These are phyloP conservation scores for Bostrychus sinensis DNA, from an alignment of 2,113 vertebrate genomes.

Conservation along the genomic window DNA sequence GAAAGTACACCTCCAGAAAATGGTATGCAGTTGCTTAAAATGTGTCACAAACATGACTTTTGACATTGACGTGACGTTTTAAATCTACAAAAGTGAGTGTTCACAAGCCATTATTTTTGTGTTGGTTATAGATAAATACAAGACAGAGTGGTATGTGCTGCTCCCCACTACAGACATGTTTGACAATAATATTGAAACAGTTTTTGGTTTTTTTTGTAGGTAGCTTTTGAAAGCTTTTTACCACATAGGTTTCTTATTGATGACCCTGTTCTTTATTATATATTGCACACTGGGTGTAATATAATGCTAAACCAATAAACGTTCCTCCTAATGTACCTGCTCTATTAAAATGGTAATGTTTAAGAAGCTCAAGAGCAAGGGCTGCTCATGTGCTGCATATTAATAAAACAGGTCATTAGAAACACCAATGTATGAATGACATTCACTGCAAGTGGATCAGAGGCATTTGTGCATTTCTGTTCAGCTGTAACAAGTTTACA, in stretches of 20 bases:
- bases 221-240: neutral
- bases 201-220: neutral
- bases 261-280: neutral
- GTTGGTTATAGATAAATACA: too few relatives aligned
- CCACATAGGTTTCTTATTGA: neutral
- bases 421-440: slow-evolving; percentile 3
- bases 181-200: neutral
- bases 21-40: slow-evolving; percentile 71
- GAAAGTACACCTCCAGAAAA: slow-evolving; percentile 69
- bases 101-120: too few relatives aligned
- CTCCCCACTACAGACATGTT: too few relatives aligned
- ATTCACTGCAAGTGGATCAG: neutral
- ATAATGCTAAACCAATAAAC: slow-evolving; percentile 4
- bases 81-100: too few relatives aligned
- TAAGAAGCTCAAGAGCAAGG: slow-evolving; percentile 10
- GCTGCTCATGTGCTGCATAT: slow-evolving; percentile 4
- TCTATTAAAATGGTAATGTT: slow-evolving; percentile 22
- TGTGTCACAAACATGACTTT: neutral
- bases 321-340: slow-evolving; percentile 19
- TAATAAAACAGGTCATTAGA: slow-evolving; percentile 12
- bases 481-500: neutral
- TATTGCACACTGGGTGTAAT: neutral
- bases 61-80: too few relatives aligned
- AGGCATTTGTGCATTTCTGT: neutral
- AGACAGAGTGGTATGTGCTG: too few relatives aligned